Percentiles rank a stretch among this genome's conserved stretches.
phyloP scores from a whole-genome alignment of 2,113 vertebrate genomes.

The Indicator indicator region DNA sequence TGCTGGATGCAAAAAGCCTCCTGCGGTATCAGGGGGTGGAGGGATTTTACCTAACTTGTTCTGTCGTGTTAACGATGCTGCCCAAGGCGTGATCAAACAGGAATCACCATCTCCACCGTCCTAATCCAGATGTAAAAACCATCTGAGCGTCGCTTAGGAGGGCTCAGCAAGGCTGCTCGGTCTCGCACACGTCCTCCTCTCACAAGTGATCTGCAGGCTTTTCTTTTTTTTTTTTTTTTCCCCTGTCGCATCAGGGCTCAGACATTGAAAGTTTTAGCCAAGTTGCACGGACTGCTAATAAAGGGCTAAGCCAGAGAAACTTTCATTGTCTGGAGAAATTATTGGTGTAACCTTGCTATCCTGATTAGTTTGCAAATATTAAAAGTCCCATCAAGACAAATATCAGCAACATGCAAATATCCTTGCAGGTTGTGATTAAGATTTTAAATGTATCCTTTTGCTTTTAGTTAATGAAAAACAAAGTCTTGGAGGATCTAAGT shows the following conservation, averaged over 20 bases:
- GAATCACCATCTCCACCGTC: neutral
- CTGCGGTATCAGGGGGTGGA: neutral
- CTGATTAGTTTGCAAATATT: constrained; percentile 88
- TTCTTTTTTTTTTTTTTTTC: neutral
- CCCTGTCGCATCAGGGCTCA: neutral
- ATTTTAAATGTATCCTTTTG: constrained; percentile 97
- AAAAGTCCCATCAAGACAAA: constrained; percentile 89
- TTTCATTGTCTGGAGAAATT: constrained; percentile 84
- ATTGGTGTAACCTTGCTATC: constrained; percentile 85
- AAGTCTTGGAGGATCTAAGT: constrained; percentile 95
- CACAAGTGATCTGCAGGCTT: neutral
- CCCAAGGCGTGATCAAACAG: constrained; percentile 43
- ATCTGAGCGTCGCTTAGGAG: constrained; percentile 40
- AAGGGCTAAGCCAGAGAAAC: constrained; percentile 74
- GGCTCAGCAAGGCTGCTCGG: constrained; percentile 30
- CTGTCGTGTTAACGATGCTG: constrained; percentile 54
- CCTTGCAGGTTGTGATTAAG: constrained; percentile 97
- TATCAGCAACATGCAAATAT: constrained; percentile 94
- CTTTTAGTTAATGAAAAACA: constrained; percentile 98
- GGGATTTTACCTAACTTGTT: constrained; percentile 51
- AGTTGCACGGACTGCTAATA: constrained; percentile 69
- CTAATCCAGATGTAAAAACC: constrained; percentile 67
- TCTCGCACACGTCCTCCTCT: neutral
- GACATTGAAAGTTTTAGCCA: constrained; percentile 59
- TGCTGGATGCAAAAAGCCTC: constrained; percentile 47